phyloP scores from a whole-genome alignment of 2,113 vertebrate genomes.

The Oryzias celebensis region DNA sequence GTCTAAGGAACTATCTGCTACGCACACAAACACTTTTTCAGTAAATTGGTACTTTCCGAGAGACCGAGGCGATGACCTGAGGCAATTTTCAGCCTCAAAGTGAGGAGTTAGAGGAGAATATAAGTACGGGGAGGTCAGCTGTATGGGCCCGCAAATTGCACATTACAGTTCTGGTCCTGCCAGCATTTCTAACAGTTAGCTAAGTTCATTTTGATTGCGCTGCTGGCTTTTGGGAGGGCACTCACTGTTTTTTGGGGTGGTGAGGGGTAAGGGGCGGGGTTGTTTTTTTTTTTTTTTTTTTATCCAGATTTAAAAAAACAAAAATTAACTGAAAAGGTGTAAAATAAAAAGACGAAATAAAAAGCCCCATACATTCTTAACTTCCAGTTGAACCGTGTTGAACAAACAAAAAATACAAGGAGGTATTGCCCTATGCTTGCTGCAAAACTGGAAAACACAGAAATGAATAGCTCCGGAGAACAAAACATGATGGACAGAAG shows the following conservation, averaged over 20 bases:
- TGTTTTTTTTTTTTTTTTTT: too few relatives aligned
- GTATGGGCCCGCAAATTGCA: background rate
- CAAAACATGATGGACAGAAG: conserved; percentile 3
- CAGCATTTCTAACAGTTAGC: background rate
- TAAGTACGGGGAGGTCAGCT: conserved; percentile 7
- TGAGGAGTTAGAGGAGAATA: conserved; percentile 9
- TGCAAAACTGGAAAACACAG: background rate
- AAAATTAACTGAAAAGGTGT: background rate
- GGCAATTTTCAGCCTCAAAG: conserved; percentile 26
- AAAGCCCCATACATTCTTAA: too few relatives aligned
- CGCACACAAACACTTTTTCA: conserved; percentile 8
- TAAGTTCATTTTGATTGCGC: background rate
- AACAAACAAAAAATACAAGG: background rate
- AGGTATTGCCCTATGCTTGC: conserved; percentile 1
- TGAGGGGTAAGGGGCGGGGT: too few relatives aligned
- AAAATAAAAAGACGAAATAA: background rate
- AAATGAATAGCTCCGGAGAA: background rate
- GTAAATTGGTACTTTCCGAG: conserved; percentile 25
- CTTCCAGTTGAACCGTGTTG: too few relatives aligned
- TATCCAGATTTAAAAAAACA: too few relatives aligned
- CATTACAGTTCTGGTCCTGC: background rate
- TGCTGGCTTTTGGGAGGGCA: background rate
- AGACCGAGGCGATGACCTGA: conserved; percentile 20
- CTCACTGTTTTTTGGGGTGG: too few relatives aligned
- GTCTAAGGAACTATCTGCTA: conserved; percentile 6